phyloP scores from a whole-genome alignment of 2,113 vertebrate genomes.

The Chlorodrepanis virens region DNA sequence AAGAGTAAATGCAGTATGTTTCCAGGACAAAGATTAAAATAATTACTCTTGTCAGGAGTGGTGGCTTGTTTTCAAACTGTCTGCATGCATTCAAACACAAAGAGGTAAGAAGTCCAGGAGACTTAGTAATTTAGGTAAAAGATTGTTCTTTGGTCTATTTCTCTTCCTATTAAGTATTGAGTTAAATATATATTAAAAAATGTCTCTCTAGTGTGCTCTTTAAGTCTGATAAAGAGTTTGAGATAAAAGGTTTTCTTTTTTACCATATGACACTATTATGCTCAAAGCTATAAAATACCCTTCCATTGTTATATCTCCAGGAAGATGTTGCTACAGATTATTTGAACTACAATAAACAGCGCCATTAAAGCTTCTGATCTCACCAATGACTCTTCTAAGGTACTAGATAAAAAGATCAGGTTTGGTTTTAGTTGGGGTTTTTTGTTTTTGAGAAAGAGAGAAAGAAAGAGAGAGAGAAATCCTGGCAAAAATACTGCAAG shows the following conservation, averaged over 20 bases:
- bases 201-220: not conserved
- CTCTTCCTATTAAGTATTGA: conserved; percentile 9
- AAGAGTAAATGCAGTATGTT: not conserved
- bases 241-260: conserved; percentile 25
- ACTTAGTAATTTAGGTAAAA: conserved; percentile 7
- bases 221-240: not conserved
- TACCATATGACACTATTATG: conserved; percentile 23
- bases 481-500: conserved; percentile 28
- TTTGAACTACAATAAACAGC: conserved; percentile 43
- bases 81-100: not conserved
- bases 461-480: not conserved
- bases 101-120: not conserved
- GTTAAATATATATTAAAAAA: conserved; percentile 19
- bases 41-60: not conserved
- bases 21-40: conserved; percentile 32
- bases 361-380: conserved; percentile 27
- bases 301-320: conserved; percentile 28
- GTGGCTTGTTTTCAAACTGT: conserved; percentile 2
- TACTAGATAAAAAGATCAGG: conserved; percentile 6
- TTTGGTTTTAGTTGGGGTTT: not conserved
- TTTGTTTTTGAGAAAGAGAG: not conserved
- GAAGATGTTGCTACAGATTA: conserved; percentile 37
- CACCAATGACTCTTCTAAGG: not conserved
- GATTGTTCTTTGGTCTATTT: not conserved
- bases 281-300: conserved; percentile 47